Evolutionary conservation across 2,888 invertebrate species (phyloP).

Genomic region (Gari tellinella): DNA sequence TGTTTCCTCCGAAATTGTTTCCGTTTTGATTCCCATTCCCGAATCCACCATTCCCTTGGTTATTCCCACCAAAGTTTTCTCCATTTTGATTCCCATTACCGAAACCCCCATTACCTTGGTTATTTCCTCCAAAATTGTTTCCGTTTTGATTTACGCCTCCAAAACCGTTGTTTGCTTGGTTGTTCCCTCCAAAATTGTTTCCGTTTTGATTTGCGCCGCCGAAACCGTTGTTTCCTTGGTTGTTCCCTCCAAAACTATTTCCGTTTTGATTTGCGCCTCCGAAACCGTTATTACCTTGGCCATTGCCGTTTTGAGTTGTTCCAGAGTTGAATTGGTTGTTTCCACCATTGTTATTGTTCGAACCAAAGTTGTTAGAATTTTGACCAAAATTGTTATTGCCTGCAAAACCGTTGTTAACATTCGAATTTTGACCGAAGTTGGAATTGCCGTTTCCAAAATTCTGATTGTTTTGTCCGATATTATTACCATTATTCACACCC

Average conservation of each 20-base stretch:
- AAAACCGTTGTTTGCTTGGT: no score
- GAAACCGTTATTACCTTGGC: no score
- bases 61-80: no score
- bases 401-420: no score
- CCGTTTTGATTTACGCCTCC: neutral
- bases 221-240: neutral
- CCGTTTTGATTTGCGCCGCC: no score
- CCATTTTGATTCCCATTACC: no score
- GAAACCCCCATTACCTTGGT: neutral
- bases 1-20: conserved; percentile 3
- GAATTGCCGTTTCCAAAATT: neutral
- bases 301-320: neutral
- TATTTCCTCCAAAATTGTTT: conserved; percentile 2
- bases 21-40: neutral
- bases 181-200: no score
- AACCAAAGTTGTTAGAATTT: no score
- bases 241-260: conserved; percentile 2
- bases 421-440: neutral
- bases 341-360: neutral
- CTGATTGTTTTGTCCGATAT: neutral
- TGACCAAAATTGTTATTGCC: no score
- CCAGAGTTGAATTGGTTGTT: conserved; percentile 3
- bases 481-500: no score
- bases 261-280: neutral
- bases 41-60: no score